These are phyloP conservation scores for Sebastes hubbsi DNA, from an alignment of 2,797 vertebrate genomes.

Conservation along the genomic window DNA sequence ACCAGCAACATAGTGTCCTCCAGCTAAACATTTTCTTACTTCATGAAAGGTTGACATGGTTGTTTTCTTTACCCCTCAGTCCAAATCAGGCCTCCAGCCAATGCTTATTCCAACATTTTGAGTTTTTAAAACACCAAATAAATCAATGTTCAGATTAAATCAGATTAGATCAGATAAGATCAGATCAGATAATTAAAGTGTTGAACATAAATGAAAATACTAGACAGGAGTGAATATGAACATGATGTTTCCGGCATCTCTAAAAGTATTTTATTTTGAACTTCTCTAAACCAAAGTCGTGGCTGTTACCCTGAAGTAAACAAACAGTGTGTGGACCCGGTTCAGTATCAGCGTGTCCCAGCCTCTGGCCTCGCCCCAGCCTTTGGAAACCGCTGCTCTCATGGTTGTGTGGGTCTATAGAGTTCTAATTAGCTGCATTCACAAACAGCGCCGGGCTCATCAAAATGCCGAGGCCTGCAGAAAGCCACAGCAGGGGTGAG, in stretches of 20 bases:
- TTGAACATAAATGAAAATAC: background rate
- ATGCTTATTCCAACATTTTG: background rate
- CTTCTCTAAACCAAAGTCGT: background rate
- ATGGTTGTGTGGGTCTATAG: constrained; percentile 62
- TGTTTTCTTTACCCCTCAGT: too few species aligned
- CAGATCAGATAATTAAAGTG: background rate
- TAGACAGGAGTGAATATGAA: background rate
- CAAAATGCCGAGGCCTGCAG: constrained; percentile 77
- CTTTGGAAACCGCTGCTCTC: constrained; percentile 62
- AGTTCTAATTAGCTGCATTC: constrained; percentile 80
- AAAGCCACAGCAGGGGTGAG: constrained; percentile 79
- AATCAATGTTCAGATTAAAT: background rate
- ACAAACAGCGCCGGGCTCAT: constrained; percentile 75
- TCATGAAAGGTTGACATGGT: background rate
- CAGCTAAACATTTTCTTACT: background rate
- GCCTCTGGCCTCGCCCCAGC: constrained; percentile 51
- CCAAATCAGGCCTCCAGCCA: background rate
- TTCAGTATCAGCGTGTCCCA: constrained; percentile 27
- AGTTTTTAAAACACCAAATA: background rate
- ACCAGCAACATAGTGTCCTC: background rate
- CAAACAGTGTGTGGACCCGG: constrained; percentile 6
- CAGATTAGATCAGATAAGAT: background rate
- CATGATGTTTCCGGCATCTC: background rate
- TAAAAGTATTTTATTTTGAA: background rate
- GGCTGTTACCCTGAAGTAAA: constrained; percentile 5